Base-by-base conservation (phyloP, 2,888 invertebrate genomes). In the Hirtodrosophila alboralis region DNA sequence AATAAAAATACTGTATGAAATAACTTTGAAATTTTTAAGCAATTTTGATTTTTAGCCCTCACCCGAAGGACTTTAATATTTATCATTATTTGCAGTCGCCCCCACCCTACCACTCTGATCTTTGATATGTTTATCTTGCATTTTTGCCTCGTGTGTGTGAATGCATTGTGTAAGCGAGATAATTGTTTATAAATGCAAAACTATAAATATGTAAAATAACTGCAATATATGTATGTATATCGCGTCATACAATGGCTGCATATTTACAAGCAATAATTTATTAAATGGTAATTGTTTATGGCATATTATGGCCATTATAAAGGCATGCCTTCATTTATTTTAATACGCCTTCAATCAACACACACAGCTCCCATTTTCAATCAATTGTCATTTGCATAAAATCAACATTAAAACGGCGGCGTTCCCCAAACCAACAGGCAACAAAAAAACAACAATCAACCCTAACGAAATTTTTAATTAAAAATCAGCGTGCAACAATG, bases 331-430 rank as follows among this genome's bases (percentile, higher is more conserved):
- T 54, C 76, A 77, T 75, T 79, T 79, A 75, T 77, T 75, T 73
- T 69, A 75, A 79, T 75, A 68, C 75, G 61, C 53, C 59, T 59
- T 59, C 64, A 62, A 75, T 67, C 67, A 75, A 66, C 58, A 70
- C 53, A 38, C 30, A 10, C 31, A 21, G 14, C 28, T 23, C 31
- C 31, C 44, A 60, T 61, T 75, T 79, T 69, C 79, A 77, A 78
- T 78, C 79, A 76, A 76, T 76, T 78, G 79, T 69, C 76, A 79
- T 77, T 77, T 77, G 73, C 76, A 77, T 77, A 77, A 77, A 79
- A 77, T 79, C 63, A 75, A 56, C 75, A 78, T 79, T 72, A 72
- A 75, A 74, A 64, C 54, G 71, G 52, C 71, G 41, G 30, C 65
- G 40, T 38, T 13, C 52, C 37, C 33, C 9, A 28, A n/a, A 16